Evolutionary conservation across 2,113 vertebrate species (phyloP).

Genomic region (Marmota flaviventris): DNA sequence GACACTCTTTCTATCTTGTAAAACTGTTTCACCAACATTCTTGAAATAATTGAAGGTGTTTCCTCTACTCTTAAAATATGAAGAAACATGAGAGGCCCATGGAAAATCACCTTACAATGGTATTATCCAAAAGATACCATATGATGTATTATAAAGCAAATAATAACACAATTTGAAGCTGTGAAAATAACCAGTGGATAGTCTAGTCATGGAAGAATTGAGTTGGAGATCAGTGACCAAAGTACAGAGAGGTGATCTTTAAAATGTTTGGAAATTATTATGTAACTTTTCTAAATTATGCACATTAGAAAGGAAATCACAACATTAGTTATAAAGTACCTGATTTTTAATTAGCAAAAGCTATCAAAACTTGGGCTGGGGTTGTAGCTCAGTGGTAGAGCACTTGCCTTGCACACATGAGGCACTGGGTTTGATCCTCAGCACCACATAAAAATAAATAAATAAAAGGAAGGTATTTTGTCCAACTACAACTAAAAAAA

Average conservation of each 20-base stretch:
- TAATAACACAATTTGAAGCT: neutral
- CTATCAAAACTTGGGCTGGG: neutral
- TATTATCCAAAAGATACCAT: neutral
- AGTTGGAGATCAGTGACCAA: neutral
- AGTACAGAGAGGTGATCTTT: neutral
- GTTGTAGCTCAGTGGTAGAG: no score
- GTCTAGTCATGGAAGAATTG: neutral
- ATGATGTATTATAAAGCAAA: neutral
- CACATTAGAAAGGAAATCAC: neutral
- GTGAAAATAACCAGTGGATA: neutral
- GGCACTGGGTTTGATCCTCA: no score
- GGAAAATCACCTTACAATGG: neutral
- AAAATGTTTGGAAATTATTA: neutral
- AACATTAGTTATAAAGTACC: neutral
- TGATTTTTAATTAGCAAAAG: constrained; percentile 21
- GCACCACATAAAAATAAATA: no score
- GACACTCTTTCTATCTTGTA: neutral
- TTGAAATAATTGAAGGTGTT: neutral
- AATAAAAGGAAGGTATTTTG: no score
- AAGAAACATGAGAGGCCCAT: neutral
- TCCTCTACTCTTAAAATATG: neutral
- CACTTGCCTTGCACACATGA: no score
- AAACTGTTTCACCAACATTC: neutral
- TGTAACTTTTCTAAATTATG: neutral
- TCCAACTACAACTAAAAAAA: no score